Percentiles rank a stretch among this genome's conserved stretches.
Conservation (phyloP, 2,888 invertebrate genomes). For the Microdon myrmicae region DNA sequence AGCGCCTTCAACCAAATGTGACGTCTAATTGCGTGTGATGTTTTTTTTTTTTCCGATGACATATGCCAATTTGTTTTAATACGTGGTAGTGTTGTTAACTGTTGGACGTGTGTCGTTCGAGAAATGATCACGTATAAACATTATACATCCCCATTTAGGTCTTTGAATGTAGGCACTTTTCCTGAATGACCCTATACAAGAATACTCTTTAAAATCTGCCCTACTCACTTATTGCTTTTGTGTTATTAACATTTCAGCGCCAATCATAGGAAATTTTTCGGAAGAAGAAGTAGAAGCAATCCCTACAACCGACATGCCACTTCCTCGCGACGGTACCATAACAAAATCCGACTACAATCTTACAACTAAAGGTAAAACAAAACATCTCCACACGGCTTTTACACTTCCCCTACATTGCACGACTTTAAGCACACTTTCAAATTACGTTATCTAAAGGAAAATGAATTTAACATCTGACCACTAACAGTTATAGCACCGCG, state of each 20-base stretch:
- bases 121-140: too few species aligned
- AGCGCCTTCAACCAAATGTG: too few species aligned
- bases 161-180: too few species aligned
- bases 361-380: conserved; percentile 29
- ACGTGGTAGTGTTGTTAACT: too few species aligned
- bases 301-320: conserved; percentile 35
- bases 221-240: background rate
- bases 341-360: conserved; percentile 33
- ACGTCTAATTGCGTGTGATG: too few species aligned
- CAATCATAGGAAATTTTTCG: conserved; percentile 37
- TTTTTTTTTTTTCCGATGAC: too few species aligned
- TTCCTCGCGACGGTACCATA: conserved; percentile 27
- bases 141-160: too few species aligned
- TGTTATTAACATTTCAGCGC: conserved; percentile 19
- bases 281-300: conserved; percentile 41
- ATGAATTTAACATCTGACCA: conserved; percentile 24
- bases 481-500: conserved; percentile 67
- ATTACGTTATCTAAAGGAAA: conserved; percentile 32
- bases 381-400: background rate
- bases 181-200: too few species aligned
- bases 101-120: too few species aligned
- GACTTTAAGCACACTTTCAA: conserved; percentile 12
- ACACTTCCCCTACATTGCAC: conserved; percentile 4
- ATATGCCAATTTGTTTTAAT: too few species aligned
- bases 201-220: too few species aligned